Evolutionary conservation across 2,113 vertebrate species (phyloP), one percentile per base, ranked within the genome.

Genomic region (Glaucidium brasilianum): DNA sequence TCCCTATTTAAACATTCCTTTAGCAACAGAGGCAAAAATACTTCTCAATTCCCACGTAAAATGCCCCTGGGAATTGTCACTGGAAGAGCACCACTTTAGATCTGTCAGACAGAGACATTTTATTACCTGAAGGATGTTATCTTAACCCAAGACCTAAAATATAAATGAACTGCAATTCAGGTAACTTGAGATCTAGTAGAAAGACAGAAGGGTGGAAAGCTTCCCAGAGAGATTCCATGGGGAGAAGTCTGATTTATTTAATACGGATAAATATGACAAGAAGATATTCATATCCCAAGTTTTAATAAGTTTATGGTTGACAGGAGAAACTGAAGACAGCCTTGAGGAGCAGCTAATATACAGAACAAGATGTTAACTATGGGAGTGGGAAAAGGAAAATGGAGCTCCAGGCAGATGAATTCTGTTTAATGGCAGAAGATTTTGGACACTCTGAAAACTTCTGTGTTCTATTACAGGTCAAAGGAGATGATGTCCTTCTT

Each of bases 231-330:
- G 52, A 87, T 64, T 92, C 67, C 60, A 62, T 15, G 3, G 95
- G 82, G 75, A 93, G 43, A 88, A 94, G 63, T 14, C 20, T 84
- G 85, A 94, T 97, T 97, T 96, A 96, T 96, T 94, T 93, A 85
- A 89, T 96, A 88, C 11, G 19, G 94, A 92, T 95, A 97, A 97
- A 96, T 91, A 94, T 94, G 95, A 95, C 86, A 96, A 96, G 96
- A 97, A 95, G 9, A 88, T 95, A 93, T n/a, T 95, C 4, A 79
- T 92, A 97, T 64, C 58, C 58, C 45, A 95, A 91, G 35, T 88
- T 94, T 93, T 97, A 96, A 78, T 94, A 96, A 92, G 68, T 90
- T 96, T 94, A 60, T 52, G 17, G 55, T 86, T 97, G 95, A 94
- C 73, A 94, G 85, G 37, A 90, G 41, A 39, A 96, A 89, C 53